Evolutionary conservation across 2,797 vertebrate species (phyloP), one percentile per base, ranked within the genome.

Genomic region (Limnodromus scolopaceus): DNA sequence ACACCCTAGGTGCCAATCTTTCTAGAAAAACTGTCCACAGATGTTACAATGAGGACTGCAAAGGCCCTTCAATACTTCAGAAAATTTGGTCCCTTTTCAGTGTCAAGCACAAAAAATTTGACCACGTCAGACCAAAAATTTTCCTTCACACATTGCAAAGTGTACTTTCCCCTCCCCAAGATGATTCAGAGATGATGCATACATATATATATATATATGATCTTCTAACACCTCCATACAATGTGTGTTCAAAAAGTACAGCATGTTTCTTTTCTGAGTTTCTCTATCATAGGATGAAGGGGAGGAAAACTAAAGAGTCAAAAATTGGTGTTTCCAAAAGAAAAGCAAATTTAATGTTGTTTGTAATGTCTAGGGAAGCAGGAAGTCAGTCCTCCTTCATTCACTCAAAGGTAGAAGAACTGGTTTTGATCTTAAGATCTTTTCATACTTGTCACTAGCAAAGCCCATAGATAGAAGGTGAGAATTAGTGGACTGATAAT

Each of bases 201-300:
- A 39, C 39, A 49, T 63, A 45, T 53, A 38, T 46, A 49, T 11
- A 46, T 46, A 55, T 79, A 63, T 58, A 51, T 77, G 34, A 48
- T 75, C 70, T 95, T 84, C 74, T 84, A 92, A 88, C 39, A 64
- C 53, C 68, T 93, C 76, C 36, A 58, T 84, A 84, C 58, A 87
- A 54, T 64, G 84, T 82, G 66, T 72, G 54, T 58, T 89, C 41
- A 75, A 58, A 82, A 83, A 87, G 72, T 58, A 87, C 43, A 82
- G 24, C 15, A 53, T 45, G 45, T 83, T 72, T 91, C 63, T 79
- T 91, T 70, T 66, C 65, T 83, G 63, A 69, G n/a, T 82, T 89
- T 81, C 34, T 72, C 34, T 75, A 30, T 79, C 63, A 82, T 7
- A 82, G 36, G 78, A 74, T 15, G 63, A 83, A n/a, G 13, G 2